A percentile compares a stretch with the other conserved stretches of the same genome.
Conservation (phyloP, 2,888 invertebrate species). For the Hipparchia semele region DNA sequence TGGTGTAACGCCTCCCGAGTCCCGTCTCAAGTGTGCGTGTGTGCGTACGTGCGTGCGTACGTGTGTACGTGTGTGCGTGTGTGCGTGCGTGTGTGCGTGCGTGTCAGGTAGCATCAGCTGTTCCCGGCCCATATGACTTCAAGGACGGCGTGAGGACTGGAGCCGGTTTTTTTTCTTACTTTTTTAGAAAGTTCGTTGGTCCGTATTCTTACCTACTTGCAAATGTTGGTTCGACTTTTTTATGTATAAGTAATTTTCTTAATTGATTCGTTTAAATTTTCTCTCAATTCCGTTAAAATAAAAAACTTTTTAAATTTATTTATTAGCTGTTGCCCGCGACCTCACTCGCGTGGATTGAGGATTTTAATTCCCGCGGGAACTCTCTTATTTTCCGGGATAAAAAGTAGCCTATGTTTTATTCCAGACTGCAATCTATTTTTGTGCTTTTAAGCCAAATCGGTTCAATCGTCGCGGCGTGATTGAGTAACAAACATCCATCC, state of each 20-base stretch:
- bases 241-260: conserved; percentile 6
- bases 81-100: conserved; percentile 46
- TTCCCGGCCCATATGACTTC: conserved; percentile 80
- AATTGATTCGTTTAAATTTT: neutral
- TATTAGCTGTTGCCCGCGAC: too few relatives aligned
- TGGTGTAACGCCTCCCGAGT: conserved; percentile 22
- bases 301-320: too few relatives aligned
- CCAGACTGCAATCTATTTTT: too few relatives aligned
- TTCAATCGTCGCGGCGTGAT: too few relatives aligned
- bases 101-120: conserved; percentile 81
- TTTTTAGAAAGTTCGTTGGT: conserved; percentile 31
- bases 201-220: neutral
- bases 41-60: conserved; percentile 47
- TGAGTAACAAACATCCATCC: too few relatives aligned
- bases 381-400: too few relatives aligned
- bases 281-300: too few relatives aligned
- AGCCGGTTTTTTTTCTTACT: conserved; percentile 49
- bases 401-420: too few relatives aligned
- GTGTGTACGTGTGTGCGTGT: conserved; percentile 50
- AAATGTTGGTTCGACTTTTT: neutral
- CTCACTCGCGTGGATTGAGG: too few relatives aligned
- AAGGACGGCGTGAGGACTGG: conserved; percentile 63
- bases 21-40: conserved; percentile 45
- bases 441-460: too few relatives aligned
- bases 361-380: too few relatives aligned